These are phyloP conservation scores for Camponotus vicinus DNA, from an alignment of 1,140 invertebrate species.

Conservation along the genomic window DNA sequence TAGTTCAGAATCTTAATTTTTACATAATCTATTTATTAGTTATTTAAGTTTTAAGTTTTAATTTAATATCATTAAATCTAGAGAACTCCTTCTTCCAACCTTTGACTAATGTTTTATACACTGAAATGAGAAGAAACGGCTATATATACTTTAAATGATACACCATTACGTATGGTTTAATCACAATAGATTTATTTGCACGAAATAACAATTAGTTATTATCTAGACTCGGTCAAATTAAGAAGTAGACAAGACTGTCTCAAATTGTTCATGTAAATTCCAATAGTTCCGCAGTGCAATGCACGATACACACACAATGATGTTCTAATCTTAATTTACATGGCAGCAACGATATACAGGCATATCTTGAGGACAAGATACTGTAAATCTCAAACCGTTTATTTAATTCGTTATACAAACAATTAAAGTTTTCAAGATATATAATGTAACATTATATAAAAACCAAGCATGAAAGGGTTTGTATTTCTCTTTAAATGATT, in stretches of 20 bases:
- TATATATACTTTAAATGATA: conserved; percentile 13
- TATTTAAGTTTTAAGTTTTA: neutral
- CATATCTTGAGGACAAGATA: conserved; percentile 9
- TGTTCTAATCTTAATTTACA: conserved; percentile 12
- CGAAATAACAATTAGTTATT: conserved; percentile 47
- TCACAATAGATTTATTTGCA: conserved; percentile 48
- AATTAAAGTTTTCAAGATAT: neutral
- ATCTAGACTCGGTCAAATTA: conserved; percentile 16
- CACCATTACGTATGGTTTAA: conserved; percentile 7
- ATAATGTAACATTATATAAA: conserved; percentile 18
- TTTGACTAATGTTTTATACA: neutral
- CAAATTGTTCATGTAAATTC: neutral
- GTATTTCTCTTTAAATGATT: neutral
- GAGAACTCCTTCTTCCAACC: neutral
- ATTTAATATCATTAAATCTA: conserved; percentile 8
- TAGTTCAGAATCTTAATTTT: conserved; percentile 9
- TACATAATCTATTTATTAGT: neutral
- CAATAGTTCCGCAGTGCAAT: neutral
- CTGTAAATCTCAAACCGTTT: neutral
- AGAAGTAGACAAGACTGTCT: conserved; percentile 9
- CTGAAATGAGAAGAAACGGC: neutral
- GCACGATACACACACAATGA: conserved; percentile 2
- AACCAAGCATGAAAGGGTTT: neutral
- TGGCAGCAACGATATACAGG: neutral
- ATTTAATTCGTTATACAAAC: neutral